phyloP scores from a whole-genome alignment of 2,888 invertebrate genomes.

The Eilema sororculum region DNA sequence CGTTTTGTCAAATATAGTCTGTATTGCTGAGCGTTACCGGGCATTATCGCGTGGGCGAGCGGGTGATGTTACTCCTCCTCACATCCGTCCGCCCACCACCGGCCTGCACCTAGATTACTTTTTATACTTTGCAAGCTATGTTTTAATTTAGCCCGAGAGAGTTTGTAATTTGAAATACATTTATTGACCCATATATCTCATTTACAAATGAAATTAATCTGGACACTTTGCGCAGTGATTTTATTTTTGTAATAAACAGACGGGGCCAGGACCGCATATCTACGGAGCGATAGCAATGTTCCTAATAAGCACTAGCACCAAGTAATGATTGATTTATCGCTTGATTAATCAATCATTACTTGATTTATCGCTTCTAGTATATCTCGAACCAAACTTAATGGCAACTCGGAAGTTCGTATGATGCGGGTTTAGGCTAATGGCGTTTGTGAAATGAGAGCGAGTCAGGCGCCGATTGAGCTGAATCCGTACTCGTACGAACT shows the following conservation, averaged over 20 bases:
- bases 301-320: neutral
- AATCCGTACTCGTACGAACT: no score
- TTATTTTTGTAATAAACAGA: neutral
- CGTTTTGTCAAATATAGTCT: conserved; percentile 4
- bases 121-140: conserved; percentile 43
- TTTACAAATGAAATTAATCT: conserved; percentile 21
- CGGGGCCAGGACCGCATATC: neutral
- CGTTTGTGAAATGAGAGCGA: no score
- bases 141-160: conserved; percentile 35
- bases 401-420: no score
- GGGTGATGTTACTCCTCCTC: conserved; percentile 43
- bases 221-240: neutral
- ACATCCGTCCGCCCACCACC: conserved; percentile 55
- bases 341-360: no score
- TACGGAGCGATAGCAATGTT: neutral
- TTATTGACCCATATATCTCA: conserved; percentile 20
- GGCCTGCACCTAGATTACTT: conserved; percentile 52
- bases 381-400: no score
- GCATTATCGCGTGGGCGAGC: conserved; percentile 43
- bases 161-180: conserved; percentile 12
- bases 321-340: no score
- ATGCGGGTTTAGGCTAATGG: no score
- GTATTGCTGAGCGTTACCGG: conserved; percentile 28
- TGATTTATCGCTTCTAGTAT: no score
- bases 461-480: no score